Evolutionary conservation across 2,797 vertebrate genomes (phyloP), one percentile per base, ranked within the genome.

Genomic region (Odontamblyopus lacepedii): DNA sequence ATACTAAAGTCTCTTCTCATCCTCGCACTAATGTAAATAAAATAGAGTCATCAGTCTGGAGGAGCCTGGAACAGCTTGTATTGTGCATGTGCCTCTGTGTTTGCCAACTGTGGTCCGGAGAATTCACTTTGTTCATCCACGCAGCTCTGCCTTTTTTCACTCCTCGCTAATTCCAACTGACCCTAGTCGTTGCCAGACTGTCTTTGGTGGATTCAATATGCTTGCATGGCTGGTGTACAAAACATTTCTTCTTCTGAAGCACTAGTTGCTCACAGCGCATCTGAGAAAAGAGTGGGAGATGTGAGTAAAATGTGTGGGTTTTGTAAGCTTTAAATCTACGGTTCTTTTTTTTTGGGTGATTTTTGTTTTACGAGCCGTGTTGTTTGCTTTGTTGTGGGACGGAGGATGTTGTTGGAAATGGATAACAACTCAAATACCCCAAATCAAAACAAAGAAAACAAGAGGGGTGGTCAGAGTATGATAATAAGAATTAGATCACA

Each of bases 1-100:
- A 23, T 55, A 27, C n/a, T 23, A 23, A 57, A 57, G 55, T 11
- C 44, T 15, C 13, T 57, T 26, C 53, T 75, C 80, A 87, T 88
- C 90, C 81, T n/a, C 80, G 78, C 78, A 90, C 82, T 6, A 51
- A 63, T 63, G 62, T 63, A 44, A 63, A 63, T 38, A 63, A 41
- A 63, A 63, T 63, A 26, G 32, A 63, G n/a, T 35, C 35, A 15
- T 63, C n/a, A 23, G 62, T 19, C 35, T 23, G n/a, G 19, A 63
- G 62, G 35, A 63, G 61, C 12, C 4, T 27, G 27, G 63, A 66
- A 66, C 41, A 50, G 63, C 44, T 51, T 66, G 63, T 29, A 50
- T 63, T 63, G 35, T 41, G 26, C 7, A 15, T 66, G 23, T 27
- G 63, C 11, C 8, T 3, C 26, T 16, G 26, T 50, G 41, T 65